Evolutionary conservation across 2,797 vertebrate species (phyloP), one percentile per base, ranked within the genome.

Genomic region (Holocentrus rufus): DNA sequence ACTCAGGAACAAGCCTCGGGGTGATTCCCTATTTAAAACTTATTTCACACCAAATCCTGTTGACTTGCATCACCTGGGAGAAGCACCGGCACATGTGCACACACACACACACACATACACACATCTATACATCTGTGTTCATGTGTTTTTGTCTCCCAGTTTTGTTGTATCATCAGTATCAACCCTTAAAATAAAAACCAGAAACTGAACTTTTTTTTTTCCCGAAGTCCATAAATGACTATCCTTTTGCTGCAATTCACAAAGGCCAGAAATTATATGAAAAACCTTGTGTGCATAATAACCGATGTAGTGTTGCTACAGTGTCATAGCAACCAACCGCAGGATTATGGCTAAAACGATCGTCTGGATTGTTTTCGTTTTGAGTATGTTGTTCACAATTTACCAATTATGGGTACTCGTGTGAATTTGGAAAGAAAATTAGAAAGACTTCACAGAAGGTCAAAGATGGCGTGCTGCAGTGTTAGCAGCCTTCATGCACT

Each of bases 31-130:
- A 18, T 58, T 81, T 66, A 70, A 0, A 53, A 74, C 70, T 62
- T 83, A 73, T 87, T 87, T 85, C 71, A 69, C 79, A 83, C 18
- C 49, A 62, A 87, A 83, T 85, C 78, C 71, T 44, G 77, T 81
- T 63, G 73, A 69, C 30, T 76, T 5, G 53, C 23, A 57, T 68
- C 67, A 55, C 49, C 49, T 42, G 69, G 53, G 75, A 75, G 14
- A 4, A 15, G 18, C 34, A 36, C 25, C 25, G 25, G 25, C 25
- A 27, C 25, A 27, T 27, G 25, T 4, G 25, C 27, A 8, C 64
- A 49, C 69, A 42, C 65, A 70, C 1, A 61, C 22, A 61, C 22
- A 23, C 42, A 31, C 63, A 72, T 61, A 25, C 67, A 52, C 23
- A 44, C 54, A 58, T 31, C 1, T 34, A 66, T 47, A 23, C 7